Conservation (phyloP, 2,113 vertebrate genomes). For the Labrus mixtus region DNA sequence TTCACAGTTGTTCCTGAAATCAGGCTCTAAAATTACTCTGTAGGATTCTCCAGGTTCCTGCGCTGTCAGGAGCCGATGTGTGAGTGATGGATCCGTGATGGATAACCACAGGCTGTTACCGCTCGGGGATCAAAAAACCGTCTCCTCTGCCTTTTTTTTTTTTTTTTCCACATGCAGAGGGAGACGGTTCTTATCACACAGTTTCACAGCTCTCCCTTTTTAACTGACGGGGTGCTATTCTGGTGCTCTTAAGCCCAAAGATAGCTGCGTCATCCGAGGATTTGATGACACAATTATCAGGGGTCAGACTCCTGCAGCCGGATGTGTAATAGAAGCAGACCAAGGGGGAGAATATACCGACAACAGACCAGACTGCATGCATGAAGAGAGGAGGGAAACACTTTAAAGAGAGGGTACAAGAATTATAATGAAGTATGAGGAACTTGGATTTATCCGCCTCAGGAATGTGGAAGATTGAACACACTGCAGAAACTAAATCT, state of each 20-base stretch:
- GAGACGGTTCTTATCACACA: constrained; percentile 9
- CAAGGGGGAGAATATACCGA: constrained; percentile 1
- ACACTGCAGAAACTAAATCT: too few species aligned
- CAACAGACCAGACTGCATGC: not conserved
- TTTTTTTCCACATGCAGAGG: not conserved
- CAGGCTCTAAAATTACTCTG: not conserved
- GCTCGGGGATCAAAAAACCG: constrained; percentile 24
- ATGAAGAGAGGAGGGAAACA: not conserved
- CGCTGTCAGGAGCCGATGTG: constrained; percentile 7
- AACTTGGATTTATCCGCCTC: too few species aligned
- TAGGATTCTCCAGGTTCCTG: not conserved
- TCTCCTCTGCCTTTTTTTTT: constrained; percentile 16
- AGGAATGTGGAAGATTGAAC: too few species aligned
- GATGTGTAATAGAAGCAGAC: not conserved
- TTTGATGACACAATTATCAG: constrained; percentile 45
- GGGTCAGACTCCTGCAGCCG: constrained; percentile 6
- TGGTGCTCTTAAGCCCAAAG: constrained; percentile 32
- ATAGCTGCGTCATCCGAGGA: constrained; percentile 45
- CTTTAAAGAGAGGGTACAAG: too few species aligned
- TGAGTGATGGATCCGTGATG: constrained; percentile 39
- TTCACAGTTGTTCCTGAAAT: not conserved
- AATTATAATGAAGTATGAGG: too few species aligned
- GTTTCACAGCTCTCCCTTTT: constrained; percentile 15
- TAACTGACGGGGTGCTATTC: constrained; percentile 18
- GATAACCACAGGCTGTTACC: not conserved